Evolutionary conservation across 2,888 invertebrate species (phyloP), one percentile per base, ranked within the genome.

Genomic region (Iphiclides podalirius): DNA sequence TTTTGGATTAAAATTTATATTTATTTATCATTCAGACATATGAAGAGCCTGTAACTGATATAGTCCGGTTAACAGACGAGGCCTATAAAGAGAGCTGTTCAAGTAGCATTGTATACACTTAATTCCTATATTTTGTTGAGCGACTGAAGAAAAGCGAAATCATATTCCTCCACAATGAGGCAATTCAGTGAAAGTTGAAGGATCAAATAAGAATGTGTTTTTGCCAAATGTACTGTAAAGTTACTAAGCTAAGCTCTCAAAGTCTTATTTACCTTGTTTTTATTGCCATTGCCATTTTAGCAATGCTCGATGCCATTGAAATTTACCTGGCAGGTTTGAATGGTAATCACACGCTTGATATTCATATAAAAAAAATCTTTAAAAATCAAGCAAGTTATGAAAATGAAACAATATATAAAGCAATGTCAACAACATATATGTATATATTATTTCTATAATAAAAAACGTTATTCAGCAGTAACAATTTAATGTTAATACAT

Each of bases 161-260:
- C 1, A 59, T 91, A 1, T 59, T 88, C 4, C 53, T 91, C 3
- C 90, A 90, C 59, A 95, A 96, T 75, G 96, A 96, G 53, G 89
- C 92, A 4, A 93, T 96, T 47, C 91, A 92, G 54, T 96, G 11
- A 90, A 93, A 63, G 95, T 95, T 6, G 90, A 87, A 56, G 83
- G 85, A 0, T 88, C 87, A 0, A 73, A 67, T 26, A 86, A 79
- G 57, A 84, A 86, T 48, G 84, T 87, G 0, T 85, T 81, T 56
- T 72, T 84, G 1, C 87, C 85, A 1, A 79, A 81, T 49, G 79
- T 82, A 1, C 62, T 67, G 1, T 67, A n/a, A n/a, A n/a, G n/a
- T n/a, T n/a, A n/a, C n/a, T n/a, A n/a, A n/a, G n/a, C n/a, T n/a
- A n/a, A n/a, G n/a, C n/a, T n/a, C n/a, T n/a, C n/a, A n/a, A n/a